phyloP scores from a whole-genome alignment of 2,113 vertebrate species.

The Tauraco erythrolophus region DNA sequence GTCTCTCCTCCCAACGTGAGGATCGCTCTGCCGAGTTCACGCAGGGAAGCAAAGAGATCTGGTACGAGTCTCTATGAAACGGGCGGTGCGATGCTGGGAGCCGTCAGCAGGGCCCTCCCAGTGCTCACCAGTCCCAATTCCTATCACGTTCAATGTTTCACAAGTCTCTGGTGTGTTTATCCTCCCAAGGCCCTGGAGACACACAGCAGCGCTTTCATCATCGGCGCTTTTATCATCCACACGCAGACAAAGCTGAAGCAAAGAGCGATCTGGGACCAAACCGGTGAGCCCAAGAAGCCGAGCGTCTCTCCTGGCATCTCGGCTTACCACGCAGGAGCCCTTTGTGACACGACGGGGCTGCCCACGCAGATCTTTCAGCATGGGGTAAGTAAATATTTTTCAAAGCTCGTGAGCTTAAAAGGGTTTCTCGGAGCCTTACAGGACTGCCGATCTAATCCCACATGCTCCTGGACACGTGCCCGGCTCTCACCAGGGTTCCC shows the following conservation, averaged over 20 bases:
- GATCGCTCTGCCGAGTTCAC: rapidly evolving
- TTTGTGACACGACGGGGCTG: rapidly evolving
- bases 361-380: background rate
- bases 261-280: background rate
- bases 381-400: rapidly evolving
- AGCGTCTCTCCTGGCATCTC: background rate
- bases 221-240: rapidly evolving
- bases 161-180: rapidly evolving
- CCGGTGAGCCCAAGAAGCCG: rapidly evolving
- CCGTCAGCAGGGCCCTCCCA: background rate
- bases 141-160: rapidly evolving
- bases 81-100: background rate
- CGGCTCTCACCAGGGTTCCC: background rate
- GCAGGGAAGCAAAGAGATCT: background rate
- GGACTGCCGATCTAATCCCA: rapidly evolving
- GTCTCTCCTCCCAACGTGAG: rapidly evolving
- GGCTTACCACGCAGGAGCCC: rapidly evolving
- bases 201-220: rapidly evolving
- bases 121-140: background rate
- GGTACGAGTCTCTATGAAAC: rapidly evolving
- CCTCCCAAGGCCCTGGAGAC: background rate
- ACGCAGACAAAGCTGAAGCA: background rate
- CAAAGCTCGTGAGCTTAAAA: background rate
- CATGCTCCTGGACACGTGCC: rapidly evolving
- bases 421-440: background rate